Evolutionary conservation across 2,888 invertebrate genomes (phyloP).

Genomic region (Saturnia pavonia): DNA sequence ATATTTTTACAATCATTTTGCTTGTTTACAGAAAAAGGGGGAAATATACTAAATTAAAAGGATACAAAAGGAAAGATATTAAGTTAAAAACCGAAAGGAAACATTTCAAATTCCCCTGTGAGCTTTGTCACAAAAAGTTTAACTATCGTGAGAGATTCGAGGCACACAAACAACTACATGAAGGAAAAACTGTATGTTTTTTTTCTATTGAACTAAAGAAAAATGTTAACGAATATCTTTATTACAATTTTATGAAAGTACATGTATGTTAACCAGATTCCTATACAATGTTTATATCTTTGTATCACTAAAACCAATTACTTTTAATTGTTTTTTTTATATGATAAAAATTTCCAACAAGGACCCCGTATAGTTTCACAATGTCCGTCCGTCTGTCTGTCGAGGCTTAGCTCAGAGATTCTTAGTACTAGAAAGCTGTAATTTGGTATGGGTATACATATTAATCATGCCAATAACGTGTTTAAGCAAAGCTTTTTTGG

Average conservation of each 20-base stretch:
- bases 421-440: too few species aligned
- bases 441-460: too few species aligned
- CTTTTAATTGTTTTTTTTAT: too few species aligned
- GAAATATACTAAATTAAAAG: conserved; percentile 35
- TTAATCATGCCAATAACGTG: too few species aligned
- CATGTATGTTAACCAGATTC: neutral
- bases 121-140: conserved; percentile 63
- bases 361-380: too few species aligned
- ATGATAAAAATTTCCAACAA: too few species aligned
- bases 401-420: too few species aligned
- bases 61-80: conserved; percentile 28
- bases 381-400: too few species aligned
- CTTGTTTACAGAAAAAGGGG: conserved; percentile 18
- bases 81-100: conserved; percentile 42
- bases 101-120: conserved; percentile 55
- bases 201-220: neutral
- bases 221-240: neutral
- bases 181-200: conserved; percentile 60
- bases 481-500: too few species aligned
- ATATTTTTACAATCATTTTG: neutral
- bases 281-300: neutral
- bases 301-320: too few species aligned
- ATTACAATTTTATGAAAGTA: neutral
- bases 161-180: conserved; percentile 64
- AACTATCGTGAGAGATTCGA: conserved; percentile 57